Evolutionary conservation across 2,888 invertebrate species (phyloP).

Genomic region (Stramonita haemastoma): DNA sequence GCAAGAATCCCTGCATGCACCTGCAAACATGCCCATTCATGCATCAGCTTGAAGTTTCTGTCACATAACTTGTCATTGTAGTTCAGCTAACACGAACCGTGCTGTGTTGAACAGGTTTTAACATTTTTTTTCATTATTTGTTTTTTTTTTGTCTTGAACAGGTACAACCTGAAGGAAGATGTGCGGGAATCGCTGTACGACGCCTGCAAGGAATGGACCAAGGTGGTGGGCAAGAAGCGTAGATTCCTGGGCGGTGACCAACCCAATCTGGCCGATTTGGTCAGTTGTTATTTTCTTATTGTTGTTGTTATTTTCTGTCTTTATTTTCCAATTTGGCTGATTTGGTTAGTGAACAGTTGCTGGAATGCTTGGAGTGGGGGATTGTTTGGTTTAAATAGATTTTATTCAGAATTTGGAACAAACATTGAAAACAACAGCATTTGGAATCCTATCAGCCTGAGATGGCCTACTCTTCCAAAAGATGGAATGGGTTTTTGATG

Average conservation of each 20-base stretch:
- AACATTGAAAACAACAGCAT: too few species aligned
- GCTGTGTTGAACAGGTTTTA: neutral
- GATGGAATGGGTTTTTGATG: too few species aligned
- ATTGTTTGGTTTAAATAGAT: too few species aligned
- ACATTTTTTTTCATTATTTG: neutral
- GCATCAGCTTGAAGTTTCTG: too few species aligned
- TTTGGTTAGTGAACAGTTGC: conserved; percentile 78
- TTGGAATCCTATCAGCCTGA: too few species aligned
- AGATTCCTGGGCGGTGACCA: conserved; percentile 91
- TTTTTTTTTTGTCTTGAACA: conserved; percentile 68
- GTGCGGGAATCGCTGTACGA: conserved; percentile 93
- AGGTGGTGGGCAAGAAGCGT: conserved; percentile 83
- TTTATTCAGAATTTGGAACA: too few species aligned
- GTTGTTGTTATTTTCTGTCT: neutral
- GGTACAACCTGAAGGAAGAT: conserved; percentile 89
- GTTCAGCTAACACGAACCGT: too few species aligned
- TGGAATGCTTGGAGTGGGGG: too few species aligned
- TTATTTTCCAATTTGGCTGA: conserved; percentile 91
- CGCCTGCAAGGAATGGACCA: conserved; percentile 88
- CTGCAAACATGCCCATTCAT: too few species aligned
- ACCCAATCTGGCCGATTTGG: conserved; percentile 94
- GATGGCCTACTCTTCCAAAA: too few species aligned
- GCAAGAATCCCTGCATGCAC: too few species aligned
- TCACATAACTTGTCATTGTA: too few species aligned
- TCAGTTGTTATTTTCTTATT: conserved; percentile 59